Conservation (phyloP, 2,797 vertebrate species). For the Pagetopsis macropterus region DNA sequence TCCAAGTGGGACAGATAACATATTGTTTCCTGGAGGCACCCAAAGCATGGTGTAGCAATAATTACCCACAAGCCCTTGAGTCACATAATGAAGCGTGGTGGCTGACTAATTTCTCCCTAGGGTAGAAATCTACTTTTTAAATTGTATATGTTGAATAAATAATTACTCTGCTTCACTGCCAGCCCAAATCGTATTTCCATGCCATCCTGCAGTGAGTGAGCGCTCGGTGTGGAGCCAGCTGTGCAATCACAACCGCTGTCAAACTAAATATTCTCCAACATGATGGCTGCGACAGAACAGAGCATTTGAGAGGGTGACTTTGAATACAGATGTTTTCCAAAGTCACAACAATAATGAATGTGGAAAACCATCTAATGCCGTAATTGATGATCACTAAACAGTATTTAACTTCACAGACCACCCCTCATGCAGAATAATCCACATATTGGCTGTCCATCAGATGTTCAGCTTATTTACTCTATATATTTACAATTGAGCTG, state of each 20-base stretch:
- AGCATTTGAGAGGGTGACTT: not conserved
- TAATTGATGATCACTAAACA: not conserved
- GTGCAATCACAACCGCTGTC: constrained; percentile 20
- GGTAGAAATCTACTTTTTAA: constrained; percentile 22
- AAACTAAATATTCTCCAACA: constrained; percentile 12
- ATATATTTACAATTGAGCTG: not conserved
- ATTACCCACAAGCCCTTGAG: constrained; percentile 59
- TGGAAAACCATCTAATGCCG: not conserved
- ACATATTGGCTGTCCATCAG: not conserved
- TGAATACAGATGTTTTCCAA: constrained; percentile 25
- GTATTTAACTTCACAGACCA: not conserved
- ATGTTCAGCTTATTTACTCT: not conserved
- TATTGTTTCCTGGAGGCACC: constrained; percentile 65
- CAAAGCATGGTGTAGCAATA: constrained; percentile 46
- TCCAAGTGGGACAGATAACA: constrained; percentile 70
- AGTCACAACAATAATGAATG: not conserved
- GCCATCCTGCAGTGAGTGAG: not conserved
- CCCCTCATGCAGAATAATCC: not conserved
- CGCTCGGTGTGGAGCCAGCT: constrained; percentile 15
- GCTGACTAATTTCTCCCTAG: constrained; percentile 32
- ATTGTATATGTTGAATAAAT: constrained; percentile 33
- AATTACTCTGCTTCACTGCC: constrained; percentile 32
- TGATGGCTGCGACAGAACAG: not conserved
- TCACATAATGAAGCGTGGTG: constrained; percentile 39
- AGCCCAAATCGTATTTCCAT: not conserved